These are phyloP conservation scores for Trichomalopsis sarcophagae DNA, from an alignment of 1,140 invertebrate species.

Conservation along the genomic window DNA sequence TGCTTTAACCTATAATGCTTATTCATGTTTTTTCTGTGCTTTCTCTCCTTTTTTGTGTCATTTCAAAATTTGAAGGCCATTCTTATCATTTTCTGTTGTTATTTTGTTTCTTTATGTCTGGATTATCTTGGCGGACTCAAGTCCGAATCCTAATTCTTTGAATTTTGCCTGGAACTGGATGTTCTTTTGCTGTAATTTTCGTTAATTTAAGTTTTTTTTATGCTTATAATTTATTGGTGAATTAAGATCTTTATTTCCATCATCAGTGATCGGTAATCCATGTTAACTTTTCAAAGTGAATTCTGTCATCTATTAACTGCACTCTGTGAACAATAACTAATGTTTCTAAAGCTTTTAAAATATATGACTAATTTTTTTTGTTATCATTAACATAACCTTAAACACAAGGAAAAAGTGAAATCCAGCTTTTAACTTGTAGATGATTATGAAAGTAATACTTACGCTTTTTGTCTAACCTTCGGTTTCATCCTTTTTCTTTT, in stretches of 20 bases:
- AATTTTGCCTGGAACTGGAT: conserved; percentile 33
- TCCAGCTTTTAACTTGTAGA: conserved; percentile 32
- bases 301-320: conserved; percentile 93
- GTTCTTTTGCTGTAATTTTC: too few species aligned
- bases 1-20: conserved; percentile 81
- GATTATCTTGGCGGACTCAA: conserved; percentile 51
- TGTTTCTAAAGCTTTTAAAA: conserved; percentile 24
- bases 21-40: conserved; percentile 74
- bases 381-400: conserved; percentile 61
- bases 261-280: conserved; percentile 75
- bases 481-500: conserved; percentile 81
- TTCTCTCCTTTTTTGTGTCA: conserved; percentile 82
- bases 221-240: neutral
- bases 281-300: conserved; percentile 81
- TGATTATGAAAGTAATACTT: conserved; percentile 55
- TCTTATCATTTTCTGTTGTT: conserved; percentile 36
- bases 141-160: conserved; percentile 34
- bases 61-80: conserved; percentile 86
- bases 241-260: conserved; percentile 74
- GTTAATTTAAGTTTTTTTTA: neutral
- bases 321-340: conserved; percentile 78
- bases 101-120: conserved; percentile 54
- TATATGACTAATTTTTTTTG: neutral
- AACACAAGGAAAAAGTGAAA: conserved; percentile 58
- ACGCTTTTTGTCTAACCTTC: conserved; percentile 71